Conservation (phyloP, 1,140 invertebrate species). For the Euschistus heros region DNA sequence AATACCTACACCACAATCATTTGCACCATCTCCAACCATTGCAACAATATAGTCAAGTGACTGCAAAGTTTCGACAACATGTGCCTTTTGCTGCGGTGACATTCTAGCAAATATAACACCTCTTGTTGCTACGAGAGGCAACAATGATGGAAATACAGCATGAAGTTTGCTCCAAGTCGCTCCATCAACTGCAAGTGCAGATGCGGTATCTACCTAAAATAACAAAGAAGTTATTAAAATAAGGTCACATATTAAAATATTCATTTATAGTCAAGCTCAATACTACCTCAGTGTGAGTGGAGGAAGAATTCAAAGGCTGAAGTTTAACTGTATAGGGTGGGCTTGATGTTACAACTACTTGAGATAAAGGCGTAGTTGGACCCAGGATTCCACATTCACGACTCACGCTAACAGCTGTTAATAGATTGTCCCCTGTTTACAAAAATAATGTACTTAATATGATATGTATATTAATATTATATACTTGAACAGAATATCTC, state of each 20-base stretch:
- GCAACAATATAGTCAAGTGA: constrained; percentile 67
- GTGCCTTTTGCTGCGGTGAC: constrained; percentile 90
- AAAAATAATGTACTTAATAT: neutral
- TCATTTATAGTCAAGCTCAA: neutral
- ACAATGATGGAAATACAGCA: constrained; percentile 51
- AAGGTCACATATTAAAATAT: neutral
- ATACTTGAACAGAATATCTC: no score
- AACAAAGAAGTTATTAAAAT: no score
- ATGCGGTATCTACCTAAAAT: constrained; percentile 16
- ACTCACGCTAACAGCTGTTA: constrained; percentile 83
- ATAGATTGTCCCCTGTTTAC: constrained; percentile 70
- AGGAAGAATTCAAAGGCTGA: constrained; percentile 14
- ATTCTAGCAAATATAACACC: constrained; percentile 87
- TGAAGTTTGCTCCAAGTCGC: constrained; percentile 58
- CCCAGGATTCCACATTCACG: constrained; percentile 67
- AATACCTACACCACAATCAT: constrained; percentile 63
- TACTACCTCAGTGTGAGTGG: constrained; percentile 19
- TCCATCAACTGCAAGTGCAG: constrained; percentile 51
- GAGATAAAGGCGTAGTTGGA: constrained; percentile 14
- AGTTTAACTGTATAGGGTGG: constrained; percentile 16
- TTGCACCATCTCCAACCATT: constrained; percentile 88
- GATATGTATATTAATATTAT: no score
- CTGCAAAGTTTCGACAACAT: constrained; percentile 75
- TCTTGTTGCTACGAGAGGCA: constrained; percentile 52
- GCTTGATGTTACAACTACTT: constrained; percentile 12